Base-by-base conservation (phyloP, 2,113 vertebrate species). In the Balaeniceps rex region DNA sequence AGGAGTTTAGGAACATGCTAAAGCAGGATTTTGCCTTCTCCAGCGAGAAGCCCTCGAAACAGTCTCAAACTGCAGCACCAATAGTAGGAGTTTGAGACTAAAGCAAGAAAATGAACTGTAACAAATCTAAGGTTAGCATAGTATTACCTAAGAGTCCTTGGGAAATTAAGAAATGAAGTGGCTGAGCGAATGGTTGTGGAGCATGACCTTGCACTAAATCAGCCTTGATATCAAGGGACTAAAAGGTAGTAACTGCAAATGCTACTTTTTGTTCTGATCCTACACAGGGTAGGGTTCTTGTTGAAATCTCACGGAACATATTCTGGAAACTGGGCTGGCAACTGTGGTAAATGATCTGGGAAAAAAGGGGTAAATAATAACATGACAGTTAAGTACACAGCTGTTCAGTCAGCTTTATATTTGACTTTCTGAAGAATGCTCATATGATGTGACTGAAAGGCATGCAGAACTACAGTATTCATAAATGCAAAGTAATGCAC, bases 401-500 rank as follows among this genome's bases (percentile, higher is more conserved):
- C 86, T 94, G 86, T 94, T 92, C 89, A 65, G 85, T 74, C 60
- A 78, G 85, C 68, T 90, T 95, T 88, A n/a, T 88, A 69, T 91
- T 95, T 94, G 84, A 89, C 78, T 95, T 91, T 76, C 65, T 85
- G 90, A 68, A 72, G 90, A 78, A 44, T 0, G 10, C 65, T 87
- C 31, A 17, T 28, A n/a, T 36, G 78, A 87, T 52, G 70, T 38
- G 11, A 58, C 63, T 94, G 70, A 88, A 90, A 96, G 87, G 49
- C 75, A 0, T 90, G 66, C 58, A 93, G 81, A 95, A 51, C 63
- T 90, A 13, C 49, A 57, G 58, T 58, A 84, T 74, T 96, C 87
- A 91, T 77, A 92, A 95, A 93, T 88, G 92, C 93, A 88, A 76
- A 94, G 66, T 77, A 92, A 94, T 90, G 75, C 58, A 80, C 74